These are phyloP conservation scores for Morpho achilles DNA, from an alignment of 2,888 invertebrate genomes.

Conservation along the genomic window DNA sequence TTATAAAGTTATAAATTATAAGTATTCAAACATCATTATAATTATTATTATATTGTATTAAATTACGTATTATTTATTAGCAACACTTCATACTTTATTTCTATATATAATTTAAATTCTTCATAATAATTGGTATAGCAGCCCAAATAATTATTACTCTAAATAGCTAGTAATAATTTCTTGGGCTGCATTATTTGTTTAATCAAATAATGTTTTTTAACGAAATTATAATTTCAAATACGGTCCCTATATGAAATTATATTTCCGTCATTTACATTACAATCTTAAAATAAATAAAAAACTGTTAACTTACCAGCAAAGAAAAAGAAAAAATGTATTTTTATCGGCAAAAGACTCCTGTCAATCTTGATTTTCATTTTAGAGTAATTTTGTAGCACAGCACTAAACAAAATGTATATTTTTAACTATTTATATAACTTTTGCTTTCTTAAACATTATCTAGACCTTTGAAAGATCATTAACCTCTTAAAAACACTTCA, in stretches of 20 bases:
- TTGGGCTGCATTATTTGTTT: background rate
- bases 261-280: no score
- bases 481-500: slow-evolving; percentile 1
- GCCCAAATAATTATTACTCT: background rate
- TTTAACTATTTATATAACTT: background rate
- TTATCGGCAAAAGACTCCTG: slow-evolving; percentile 85
- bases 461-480: background rate
- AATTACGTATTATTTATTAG: no score
- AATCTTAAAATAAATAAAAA: no score
- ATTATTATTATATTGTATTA: no score
- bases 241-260: no score
- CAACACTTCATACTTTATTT: no score
- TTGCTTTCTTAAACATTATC: background rate
- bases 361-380: slow-evolving; percentile 82
- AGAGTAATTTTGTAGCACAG: slow-evolving; percentile 2
- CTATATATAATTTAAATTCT: background rate
- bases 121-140: background rate
- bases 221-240: no score
- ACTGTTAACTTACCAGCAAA: slow-evolving; percentile 85
- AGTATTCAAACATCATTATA: no score
- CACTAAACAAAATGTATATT: slow-evolving; percentile 4
- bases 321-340: slow-evolving; percentile 92
- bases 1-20: no score
- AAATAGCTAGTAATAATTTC: background rate
- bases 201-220: background rate